Base-by-base conservation (phyloP, 2,113 vertebrate species). In the Sceloporus tristichus region DNA sequence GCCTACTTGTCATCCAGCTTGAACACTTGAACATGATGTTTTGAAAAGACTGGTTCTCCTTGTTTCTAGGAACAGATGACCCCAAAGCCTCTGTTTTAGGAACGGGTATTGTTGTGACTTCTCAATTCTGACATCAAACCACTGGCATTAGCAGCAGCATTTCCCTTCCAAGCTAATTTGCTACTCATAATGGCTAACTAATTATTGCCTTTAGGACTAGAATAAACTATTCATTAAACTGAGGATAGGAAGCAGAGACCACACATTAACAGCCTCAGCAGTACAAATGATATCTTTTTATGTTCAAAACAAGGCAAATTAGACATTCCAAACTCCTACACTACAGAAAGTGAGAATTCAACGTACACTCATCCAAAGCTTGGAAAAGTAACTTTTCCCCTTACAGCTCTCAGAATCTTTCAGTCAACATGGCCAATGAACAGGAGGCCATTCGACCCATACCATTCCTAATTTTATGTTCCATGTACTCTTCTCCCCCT, bases 121-220 rank as follows among this genome's bases (percentile, higher is more conserved):
- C 76, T 54, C 68, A 65, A 53, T 84, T 78, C 38, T 10, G 21
- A 71, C 10, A 29, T 74, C 74, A 75, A 54, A 25, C 40, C 70
- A 8, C 56, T 38, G 5, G 38, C 54, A 48, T 23, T 29, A 62
- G 29, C 18, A 71, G 34, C 23, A 59, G 56, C 76, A 40, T 59
- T 29, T 27, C 88, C 29, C 53, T 40, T 65, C 40, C 54, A 25
- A 79, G 77, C 56, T 74, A 75, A 80, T 66, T 65, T 66, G 38
- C 79, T 38, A 9, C 77, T 53, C 29, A 65, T 70, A 79, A 34
- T 42, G 66, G 27, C 59, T 38, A 80, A 80, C 77, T 66, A 81
- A 81, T 85, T 73, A 40, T 11, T 40, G 56, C 29, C 88, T 80
- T 54, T 74, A 56, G 77, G 88, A 74, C 54, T 21, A 54, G 70